Evolutionary conservation across 1,140 invertebrate species (phyloP).

Genomic region (Drosophila novamexicana): DNA sequence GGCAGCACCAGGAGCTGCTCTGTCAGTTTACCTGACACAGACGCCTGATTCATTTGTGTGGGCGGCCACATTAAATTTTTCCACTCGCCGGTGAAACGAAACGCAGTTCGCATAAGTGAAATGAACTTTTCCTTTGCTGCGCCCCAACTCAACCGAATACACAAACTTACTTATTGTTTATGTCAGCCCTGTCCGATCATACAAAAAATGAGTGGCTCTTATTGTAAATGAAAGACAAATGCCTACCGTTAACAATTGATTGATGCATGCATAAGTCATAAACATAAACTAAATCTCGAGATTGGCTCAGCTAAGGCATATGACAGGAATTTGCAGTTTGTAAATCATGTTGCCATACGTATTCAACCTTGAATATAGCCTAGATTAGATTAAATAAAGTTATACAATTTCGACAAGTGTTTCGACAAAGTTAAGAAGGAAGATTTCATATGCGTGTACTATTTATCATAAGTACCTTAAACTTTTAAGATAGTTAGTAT

Average conservation of each 20-base stretch:
- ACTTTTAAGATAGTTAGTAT: too few relatives aligned
- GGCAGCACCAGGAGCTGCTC: slow-evolving; percentile 23
- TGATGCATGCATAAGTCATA: slow-evolving; percentile 25
- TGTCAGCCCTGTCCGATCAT: slow-evolving; percentile 25
- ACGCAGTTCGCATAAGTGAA: slow-evolving; percentile 54
- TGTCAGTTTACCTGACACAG: slow-evolving; percentile 44
- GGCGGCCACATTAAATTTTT: slow-evolving; percentile 53
- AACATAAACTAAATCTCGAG: slow-evolving; percentile 13
- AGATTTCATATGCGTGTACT: too few relatives aligned
- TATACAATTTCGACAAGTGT: too few relatives aligned
- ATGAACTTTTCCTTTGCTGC: slow-evolving; percentile 45
- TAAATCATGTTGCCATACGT: too few relatives aligned
- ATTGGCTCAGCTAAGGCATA: slow-evolving; percentile 1
- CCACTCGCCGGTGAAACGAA: not conserved
- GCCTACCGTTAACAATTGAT: slow-evolving; percentile 11
- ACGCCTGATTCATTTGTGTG: slow-evolving; percentile 34
- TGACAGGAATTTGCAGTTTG: too few relatives aligned
- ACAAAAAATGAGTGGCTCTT: slow-evolving; percentile 18
- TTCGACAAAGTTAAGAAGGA: too few relatives aligned
- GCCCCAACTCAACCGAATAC: slow-evolving; percentile 6
- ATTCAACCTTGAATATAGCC: not conserved
- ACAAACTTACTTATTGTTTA: slow-evolving; percentile 26
- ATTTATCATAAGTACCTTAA: too few relatives aligned
- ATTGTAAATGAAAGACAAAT: slow-evolving; percentile 28
- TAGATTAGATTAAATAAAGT: too few relatives aligned